Evolutionary conservation across 2,113 vertebrate genomes (phyloP).

Genomic region (Thunnus maccoyii): DNA sequence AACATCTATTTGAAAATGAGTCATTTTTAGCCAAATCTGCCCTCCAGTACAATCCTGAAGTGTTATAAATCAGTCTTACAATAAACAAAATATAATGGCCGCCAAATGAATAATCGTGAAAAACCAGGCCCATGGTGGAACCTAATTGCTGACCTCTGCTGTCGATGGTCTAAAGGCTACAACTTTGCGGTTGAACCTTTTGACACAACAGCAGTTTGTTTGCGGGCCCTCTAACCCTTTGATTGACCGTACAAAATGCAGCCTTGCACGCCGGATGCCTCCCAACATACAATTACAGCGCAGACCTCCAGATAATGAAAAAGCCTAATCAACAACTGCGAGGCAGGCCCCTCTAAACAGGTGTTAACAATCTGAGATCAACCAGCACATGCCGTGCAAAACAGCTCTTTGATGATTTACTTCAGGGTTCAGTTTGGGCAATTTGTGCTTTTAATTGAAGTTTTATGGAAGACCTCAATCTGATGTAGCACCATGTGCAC

Average conservation of each 20-base stretch:
- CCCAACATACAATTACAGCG: not conserved
- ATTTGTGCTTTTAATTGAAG: slow-evolving; percentile 35
- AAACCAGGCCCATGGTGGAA: too few species aligned
- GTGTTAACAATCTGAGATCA: slow-evolving; percentile 19
- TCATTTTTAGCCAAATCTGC: too few species aligned
- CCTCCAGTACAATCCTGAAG: too few species aligned
- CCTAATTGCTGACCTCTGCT: too few species aligned
- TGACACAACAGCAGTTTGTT: slow-evolving; percentile 1
- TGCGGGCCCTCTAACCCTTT: not conserved
- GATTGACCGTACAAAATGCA: not conserved
- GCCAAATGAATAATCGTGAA: too few species aligned
- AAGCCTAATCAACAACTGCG: slow-evolving; percentile 2
- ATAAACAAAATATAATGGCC: too few species aligned
- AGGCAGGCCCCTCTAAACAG: not conserved
- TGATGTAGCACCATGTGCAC: not conserved
- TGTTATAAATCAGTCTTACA: too few species aligned
- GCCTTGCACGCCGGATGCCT: not conserved
- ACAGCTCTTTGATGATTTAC: slow-evolving; percentile 44
- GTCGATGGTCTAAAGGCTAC: not conserved
- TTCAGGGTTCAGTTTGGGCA: slow-evolving; percentile 1
- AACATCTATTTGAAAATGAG: too few species aligned
- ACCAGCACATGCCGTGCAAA: not conserved
- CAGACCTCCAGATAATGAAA: slow-evolving; percentile 4
- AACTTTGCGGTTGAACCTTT: not conserved
- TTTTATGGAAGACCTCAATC: slow-evolving; percentile 37